Conservation (phyloP, 2,888 invertebrate species). For the Volucella inflata region DNA sequence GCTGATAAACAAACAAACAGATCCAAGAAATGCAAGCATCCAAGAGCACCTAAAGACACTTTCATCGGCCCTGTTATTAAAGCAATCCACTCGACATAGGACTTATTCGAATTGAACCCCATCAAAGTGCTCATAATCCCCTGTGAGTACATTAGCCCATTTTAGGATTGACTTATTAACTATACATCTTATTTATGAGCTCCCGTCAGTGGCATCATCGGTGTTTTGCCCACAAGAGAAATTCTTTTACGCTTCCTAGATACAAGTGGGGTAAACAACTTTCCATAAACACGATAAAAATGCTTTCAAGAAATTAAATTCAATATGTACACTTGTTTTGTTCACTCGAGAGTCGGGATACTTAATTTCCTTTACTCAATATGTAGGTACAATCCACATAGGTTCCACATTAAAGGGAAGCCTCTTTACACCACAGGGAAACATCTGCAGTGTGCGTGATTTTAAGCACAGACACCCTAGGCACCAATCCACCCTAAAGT, state of each 20-base stretch:
- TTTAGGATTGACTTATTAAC: slow-evolving; percentile 25
- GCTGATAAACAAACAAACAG: no score
- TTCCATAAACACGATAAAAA: slow-evolving; percentile 16
- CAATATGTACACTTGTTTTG: no score
- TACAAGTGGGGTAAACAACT: slow-evolving; percentile 16
- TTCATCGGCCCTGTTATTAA: background rate
- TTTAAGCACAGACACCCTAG: slow-evolving; percentile 18
- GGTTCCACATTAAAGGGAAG: background rate
- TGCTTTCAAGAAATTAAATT: no score
- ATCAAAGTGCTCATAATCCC: slow-evolving; percentile 47
- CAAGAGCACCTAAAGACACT: slow-evolving; percentile 4
- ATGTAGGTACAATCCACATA: background rate
- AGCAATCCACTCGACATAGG: slow-evolving; percentile 29
- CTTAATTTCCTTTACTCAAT: background rate
- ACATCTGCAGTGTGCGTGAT: slow-evolving; percentile 7
- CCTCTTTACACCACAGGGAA: background rate
- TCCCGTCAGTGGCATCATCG: slow-evolving; percentile 48
- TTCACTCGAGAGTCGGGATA: no score
- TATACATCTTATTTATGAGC: slow-evolving; percentile 7
- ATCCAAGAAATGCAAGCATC: no score
- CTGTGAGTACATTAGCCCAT: slow-evolving; percentile 43
- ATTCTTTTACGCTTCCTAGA: slow-evolving; percentile 2
- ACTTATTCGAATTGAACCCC: slow-evolving; percentile 41
- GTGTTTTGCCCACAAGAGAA: background rate
- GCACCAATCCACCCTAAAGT: slow-evolving; percentile 5